A percentile compares a stretch with the other conserved stretches of the same genome.
These are phyloP conservation scores for Phoenicopterus ruber DNA, from an alignment of 2,113 vertebrate genomes.

Conservation along the genomic window DNA sequence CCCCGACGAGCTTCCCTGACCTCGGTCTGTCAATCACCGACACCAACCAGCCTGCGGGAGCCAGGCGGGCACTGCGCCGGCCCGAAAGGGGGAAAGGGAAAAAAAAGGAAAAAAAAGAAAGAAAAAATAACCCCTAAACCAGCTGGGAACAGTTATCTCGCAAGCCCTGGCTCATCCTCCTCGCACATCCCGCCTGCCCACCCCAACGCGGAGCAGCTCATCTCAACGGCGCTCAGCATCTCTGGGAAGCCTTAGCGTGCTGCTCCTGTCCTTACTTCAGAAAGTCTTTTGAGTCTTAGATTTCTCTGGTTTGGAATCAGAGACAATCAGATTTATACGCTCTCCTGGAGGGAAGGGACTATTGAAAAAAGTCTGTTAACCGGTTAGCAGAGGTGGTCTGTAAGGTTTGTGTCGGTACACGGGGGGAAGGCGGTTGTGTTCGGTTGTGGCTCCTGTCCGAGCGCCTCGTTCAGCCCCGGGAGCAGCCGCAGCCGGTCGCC, in stretches of 20 bases:
- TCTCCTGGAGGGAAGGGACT: background rate
- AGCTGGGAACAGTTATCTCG: slow-evolving; percentile 60
- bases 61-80: slow-evolving; percentile 23
- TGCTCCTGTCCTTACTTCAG: background rate
- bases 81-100: background rate
- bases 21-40: slow-evolving; percentile 58
- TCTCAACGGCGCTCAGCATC: background rate
- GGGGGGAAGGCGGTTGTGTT: too few relatives aligned
- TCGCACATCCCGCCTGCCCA: background rate
- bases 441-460: background rate
- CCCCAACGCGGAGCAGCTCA: background rate
- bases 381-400: background rate
- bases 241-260: background rate
- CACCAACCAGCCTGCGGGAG: background rate
- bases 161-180: slow-evolving; percentile 24
- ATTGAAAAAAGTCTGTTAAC: background rate
- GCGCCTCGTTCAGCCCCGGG: background rate
- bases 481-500: background rate
- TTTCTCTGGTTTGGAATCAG: slow-evolving; percentile 26
- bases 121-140: slow-evolving; percentile 15
- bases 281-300: background rate
- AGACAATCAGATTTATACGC: background rate
- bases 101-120: background rate
- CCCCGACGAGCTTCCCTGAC: slow-evolving; percentile 39
- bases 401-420: background rate